phyloP scores from a whole-genome alignment of 2,888 invertebrate genomes.

The Cremastinae sp. region DNA sequence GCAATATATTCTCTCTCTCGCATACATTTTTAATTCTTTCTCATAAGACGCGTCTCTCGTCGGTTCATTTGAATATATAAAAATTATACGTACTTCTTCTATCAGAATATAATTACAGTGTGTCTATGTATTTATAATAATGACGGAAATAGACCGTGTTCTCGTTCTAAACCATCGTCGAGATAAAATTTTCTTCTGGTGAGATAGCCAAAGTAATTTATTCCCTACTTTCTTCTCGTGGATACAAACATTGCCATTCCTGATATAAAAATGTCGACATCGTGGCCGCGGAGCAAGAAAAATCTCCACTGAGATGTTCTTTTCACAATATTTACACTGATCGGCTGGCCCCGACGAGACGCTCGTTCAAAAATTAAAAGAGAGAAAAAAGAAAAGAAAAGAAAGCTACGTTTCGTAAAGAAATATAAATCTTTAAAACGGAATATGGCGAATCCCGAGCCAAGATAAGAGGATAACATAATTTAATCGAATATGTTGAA shows the following conservation, averaged over 20 bases:
- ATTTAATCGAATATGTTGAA: background rate
- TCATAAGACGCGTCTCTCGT: slow-evolving; percentile 50
- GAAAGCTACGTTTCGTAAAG: too few relatives aligned
- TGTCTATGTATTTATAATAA: slow-evolving; percentile 69
- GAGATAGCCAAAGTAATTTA: slow-evolving; percentile 2
- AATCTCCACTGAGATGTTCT: slow-evolving; percentile 41
- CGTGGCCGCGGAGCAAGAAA: slow-evolving; percentile 29
- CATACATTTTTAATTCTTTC: slow-evolving; percentile 39
- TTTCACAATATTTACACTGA: slow-evolving; percentile 53
- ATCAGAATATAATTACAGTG: slow-evolving; percentile 69
- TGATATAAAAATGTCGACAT: slow-evolving; percentile 45
- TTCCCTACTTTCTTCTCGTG: slow-evolving; percentile 12
- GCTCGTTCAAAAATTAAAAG: slow-evolving; percentile 21
- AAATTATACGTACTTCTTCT: slow-evolving; percentile 68
- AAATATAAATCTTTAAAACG: too few relatives aligned
- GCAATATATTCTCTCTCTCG: slow-evolving; percentile 53
- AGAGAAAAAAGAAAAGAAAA: too few relatives aligned
- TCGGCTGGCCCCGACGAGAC: slow-evolving; percentile 34
- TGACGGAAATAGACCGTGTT: slow-evolving; percentile 66
- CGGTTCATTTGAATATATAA: slow-evolving; percentile 69
- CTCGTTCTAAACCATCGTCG: slow-evolving; percentile 37
- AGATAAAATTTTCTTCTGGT: slow-evolving; percentile 10
- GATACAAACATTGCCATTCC: slow-evolving; percentile 40
- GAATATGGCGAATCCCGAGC: background rate
- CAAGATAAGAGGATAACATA: slow-evolving; percentile 6